phyloP scores from a whole-genome alignment of 1,140 invertebrate species.

The Mylabris phalerata region DNA sequence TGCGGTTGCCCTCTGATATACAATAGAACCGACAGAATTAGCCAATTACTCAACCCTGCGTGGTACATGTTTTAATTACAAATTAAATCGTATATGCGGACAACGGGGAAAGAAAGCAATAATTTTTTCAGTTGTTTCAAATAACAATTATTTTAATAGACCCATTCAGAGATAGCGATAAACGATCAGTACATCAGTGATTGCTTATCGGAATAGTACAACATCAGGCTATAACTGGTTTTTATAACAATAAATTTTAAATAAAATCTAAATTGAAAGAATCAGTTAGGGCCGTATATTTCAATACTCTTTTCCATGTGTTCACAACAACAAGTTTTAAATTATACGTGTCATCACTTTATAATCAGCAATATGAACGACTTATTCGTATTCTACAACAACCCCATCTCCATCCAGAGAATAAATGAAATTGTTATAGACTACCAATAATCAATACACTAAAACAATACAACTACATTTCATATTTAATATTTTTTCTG shows the following conservation, averaged over 20 bases:
- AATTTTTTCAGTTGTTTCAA: background rate
- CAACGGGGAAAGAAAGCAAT: background rate
- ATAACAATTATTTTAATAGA: slow-evolving; percentile 36
- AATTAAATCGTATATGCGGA: slow-evolving; percentile 4
- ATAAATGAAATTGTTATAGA: no score
- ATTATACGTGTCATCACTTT: no score
- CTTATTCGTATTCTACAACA: no score
- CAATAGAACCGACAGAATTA: slow-evolving; percentile 37
- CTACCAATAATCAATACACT: slow-evolving; percentile 5
- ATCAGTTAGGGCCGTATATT: slow-evolving; percentile 6
- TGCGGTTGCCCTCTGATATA: slow-evolving; percentile 39
- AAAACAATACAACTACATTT: slow-evolving; percentile 17
- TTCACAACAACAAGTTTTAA: slow-evolving; percentile 6
- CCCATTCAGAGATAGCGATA: slow-evolving; percentile 20
- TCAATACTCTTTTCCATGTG: background rate
- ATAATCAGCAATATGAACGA: no score
- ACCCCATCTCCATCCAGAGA: no score
- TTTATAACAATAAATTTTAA: slow-evolving; percentile 12
- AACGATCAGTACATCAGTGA: slow-evolving; percentile 21
- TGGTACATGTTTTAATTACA: slow-evolving; percentile 39
- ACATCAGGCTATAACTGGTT: slow-evolving; percentile 19
- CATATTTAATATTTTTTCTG: no score
- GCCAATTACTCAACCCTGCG: slow-evolving; percentile 37
- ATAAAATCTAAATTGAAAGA: slow-evolving; percentile 5
- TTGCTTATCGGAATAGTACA: slow-evolving; percentile 10